These are phyloP conservation scores for Grus americana DNA, from an alignment of 2,113 vertebrate genomes.

Conservation along the genomic window DNA sequence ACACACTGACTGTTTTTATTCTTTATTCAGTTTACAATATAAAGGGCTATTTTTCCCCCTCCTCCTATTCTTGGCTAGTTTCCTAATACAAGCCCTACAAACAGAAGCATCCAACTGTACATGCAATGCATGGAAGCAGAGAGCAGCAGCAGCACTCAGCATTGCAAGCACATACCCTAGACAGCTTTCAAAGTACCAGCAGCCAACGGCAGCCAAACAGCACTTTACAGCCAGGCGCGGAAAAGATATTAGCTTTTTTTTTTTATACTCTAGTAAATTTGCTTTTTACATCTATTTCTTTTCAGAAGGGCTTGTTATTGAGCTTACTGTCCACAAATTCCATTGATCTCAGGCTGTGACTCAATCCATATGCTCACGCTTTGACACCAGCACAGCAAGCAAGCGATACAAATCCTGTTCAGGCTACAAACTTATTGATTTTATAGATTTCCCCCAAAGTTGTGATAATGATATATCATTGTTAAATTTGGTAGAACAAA, in stretches of 20 bases:
- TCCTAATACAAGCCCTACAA: constrained; percentile 77
- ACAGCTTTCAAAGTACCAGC: constrained; percentile 73
- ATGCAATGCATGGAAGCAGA: constrained; percentile 57
- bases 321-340: constrained; percentile 99
- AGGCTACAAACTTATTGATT: constrained; percentile 98
- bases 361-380: constrained; percentile 96
- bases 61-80: constrained; percentile 78
- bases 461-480: constrained; percentile 99
- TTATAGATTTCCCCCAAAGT: constrained; percentile 99
- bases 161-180: constrained; percentile 77
- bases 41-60: constrained; percentile 74
- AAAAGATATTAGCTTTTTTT: constrained; percentile 96
- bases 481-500: constrained; percentile 99
- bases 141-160: constrained; percentile 59
- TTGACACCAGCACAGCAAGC: constrained; percentile 96
- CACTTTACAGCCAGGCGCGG: constrained; percentile 79
- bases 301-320: constrained; percentile 99
- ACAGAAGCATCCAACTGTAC: constrained; percentile 78
- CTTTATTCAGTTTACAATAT: constrained; percentile 85
- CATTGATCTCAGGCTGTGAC: constrained; percentile 99
- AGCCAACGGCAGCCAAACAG: constrained; percentile 78
- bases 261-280: constrained; percentile 94
- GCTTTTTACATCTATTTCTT: constrained; percentile 99
- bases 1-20: constrained; percentile 84
- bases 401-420: constrained; percentile 98